Evolutionary conservation across 2,888 invertebrate genomes (phyloP), one percentile per base, ranked within the genome.

Genomic region (Achlya flavicornis): DNA sequence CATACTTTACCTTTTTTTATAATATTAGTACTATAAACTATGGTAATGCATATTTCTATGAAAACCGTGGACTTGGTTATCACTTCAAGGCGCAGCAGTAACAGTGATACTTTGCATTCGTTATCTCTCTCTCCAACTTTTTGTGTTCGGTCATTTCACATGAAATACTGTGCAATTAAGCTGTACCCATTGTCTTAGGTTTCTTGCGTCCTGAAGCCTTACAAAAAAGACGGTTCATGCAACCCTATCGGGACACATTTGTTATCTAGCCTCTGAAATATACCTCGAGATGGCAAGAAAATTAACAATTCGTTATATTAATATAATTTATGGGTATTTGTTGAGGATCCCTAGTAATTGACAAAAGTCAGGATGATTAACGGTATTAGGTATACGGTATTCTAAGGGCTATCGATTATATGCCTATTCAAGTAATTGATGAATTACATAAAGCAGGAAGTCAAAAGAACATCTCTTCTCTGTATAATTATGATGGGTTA

Each of bases 81-180:
- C 60, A 43, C 60, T 19, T 41, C 60, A 59, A 53, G 60, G 62
- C 66, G 65, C 57, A 64, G 67, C 68, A 66, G 64, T 69, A 41
- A 53, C 53, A 43, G 26, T 14, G 61, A 68, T 67, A 69, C 67
- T 76, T 76, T 77, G 75, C 77, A 78, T 80, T 71, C 66, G 70
- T 74, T 75, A 76, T 76, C 69, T 73, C 68, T 73, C 68, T 62
- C 70, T 66, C 74, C 74, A 70, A 75, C 67, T 76, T 81, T 76
- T 79, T 71, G 64, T 68, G 66, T 71, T 64, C 72, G 75, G 70
- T 70, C 74, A 74, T 77, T 80, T 72, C 63, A 77, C 68, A 74
- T 69, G 66, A 61, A 66, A 57, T 58, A 62, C 38, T 43, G 41
- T 11, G 61, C 64, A 63, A 63, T 62, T 57, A 53, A 63, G 38